Base-by-base conservation (phyloP, 2,113 vertebrate genomes). In the Saccopteryx bilineata region DNA sequence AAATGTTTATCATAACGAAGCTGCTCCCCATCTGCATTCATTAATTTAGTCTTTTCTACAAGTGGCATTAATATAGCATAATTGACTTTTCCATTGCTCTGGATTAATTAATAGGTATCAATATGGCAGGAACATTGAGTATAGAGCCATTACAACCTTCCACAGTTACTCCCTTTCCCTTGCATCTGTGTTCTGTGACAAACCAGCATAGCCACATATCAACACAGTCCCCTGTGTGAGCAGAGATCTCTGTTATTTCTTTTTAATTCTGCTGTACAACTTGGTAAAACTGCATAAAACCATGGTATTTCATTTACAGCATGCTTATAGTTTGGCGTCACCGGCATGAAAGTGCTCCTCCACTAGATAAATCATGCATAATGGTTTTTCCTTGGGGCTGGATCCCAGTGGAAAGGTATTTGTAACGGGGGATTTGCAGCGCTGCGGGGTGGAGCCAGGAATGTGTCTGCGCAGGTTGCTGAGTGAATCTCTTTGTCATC, bases 51-150 rank as follows among this genome's bases (percentile, higher is more conserved):
- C 91, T 91, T 94, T 87, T 94, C 86, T 88, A 66, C 79, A 90
- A 94, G 83, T 69, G 95, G 91, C 61, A 76, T 91, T 83, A 95
- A 96, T 91, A 91, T 58, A 84, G 86, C 74, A 84, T 80, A 91
- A 96, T 52, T 85, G 91, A 89, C 94, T 96, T 95, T 95, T 81
- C 83, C 89, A 93, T 93, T 82, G 66, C 56, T 1, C 54, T 33
- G 19, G 80, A 95, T 93, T 96, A 96, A 93, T 97, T 84, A 96
- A 91, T 84, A 96, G 89, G 83, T 90, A 81, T 86, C 91, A 93
- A 31, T 96, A 89, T 52, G 54, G 74, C 65, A 58, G 75, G 91
- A 19, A 75, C 74, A 83, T 60, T 50, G 19, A 94, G 46, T 17
- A 18, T 17, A 5, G 80, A 93, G 52, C 75, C 81, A 87, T 91